phyloP scores from a whole-genome alignment of 2,113 vertebrate genomes.

The Baryphthengus martii region DNA sequence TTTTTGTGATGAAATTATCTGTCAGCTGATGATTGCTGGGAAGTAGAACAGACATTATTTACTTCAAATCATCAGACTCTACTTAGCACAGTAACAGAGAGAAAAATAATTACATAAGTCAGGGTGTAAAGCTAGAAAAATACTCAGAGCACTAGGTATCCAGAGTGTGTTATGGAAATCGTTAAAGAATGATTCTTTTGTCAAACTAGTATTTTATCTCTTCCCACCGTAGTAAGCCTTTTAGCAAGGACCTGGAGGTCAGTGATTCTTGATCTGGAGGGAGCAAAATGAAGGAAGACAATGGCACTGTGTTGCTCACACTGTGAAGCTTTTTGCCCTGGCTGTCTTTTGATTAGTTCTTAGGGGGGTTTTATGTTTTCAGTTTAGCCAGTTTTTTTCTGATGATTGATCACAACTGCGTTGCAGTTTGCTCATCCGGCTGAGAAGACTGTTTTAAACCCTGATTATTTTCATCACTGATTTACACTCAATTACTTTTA shows the following conservation, averaged over 20 bases:
- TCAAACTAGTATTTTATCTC: neutral
- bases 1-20: slow-evolving; percentile 59
- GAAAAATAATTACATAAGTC: neutral
- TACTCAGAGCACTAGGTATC: neutral
- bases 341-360: neutral
- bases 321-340: neutral
- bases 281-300: neutral
- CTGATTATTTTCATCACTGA: neutral
- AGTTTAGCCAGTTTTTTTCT: neutral
- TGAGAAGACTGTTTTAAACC: neutral
- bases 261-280: neutral
- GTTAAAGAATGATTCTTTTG: neutral
- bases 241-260: neutral
- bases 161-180: neutral
- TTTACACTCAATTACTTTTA: neutral
- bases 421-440: neutral
- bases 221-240: neutral
- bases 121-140: neutral
- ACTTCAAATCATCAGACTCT: neutral
- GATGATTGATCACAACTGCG: neutral
- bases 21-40: neutral
- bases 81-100: neutral
- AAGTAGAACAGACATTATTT: slow-evolving; percentile 49
- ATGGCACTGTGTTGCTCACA: neutral
- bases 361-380: neutral